Percentiles rank a stretch among this genome's conserved stretches.
These are phyloP conservation scores for Axis porcinus DNA, from an alignment of 2,113 vertebrate species.

Conservation along the genomic window DNA sequence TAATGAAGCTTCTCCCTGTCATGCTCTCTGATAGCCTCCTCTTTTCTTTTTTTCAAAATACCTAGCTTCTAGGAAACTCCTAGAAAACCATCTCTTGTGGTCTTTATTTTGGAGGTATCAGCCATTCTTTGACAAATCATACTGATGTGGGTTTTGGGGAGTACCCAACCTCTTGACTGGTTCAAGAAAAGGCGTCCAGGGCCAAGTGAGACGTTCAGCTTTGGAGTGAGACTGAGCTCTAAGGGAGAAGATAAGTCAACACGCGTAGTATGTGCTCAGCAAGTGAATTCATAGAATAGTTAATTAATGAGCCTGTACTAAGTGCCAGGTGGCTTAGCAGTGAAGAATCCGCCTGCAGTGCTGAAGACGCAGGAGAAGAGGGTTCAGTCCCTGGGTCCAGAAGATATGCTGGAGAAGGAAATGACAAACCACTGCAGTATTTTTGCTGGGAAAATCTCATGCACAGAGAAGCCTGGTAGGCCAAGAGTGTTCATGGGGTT, in stretches of 20 bases:
- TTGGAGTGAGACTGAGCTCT: not conserved
- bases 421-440: not conserved
- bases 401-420: not conserved
- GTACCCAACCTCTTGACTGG: not conserved
- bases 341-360: not conserved
- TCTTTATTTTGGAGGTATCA: not conserved
- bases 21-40: not conserved
- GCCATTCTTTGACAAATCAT: not conserved
- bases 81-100: not conserved
- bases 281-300: not conserved
- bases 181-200: not conserved
- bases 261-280: not conserved
- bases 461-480: not conserved
- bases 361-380: not conserved
- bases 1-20: not conserved
- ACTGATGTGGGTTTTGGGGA: not conserved
- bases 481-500: not conserved
- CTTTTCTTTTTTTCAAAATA: not conserved
- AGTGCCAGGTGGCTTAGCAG: not conserved
- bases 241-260: not conserved
- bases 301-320: not conserved
- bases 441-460: not conserved
- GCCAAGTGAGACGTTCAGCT: not conserved
- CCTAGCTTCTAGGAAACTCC: not conserved
- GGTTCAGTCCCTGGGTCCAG: rapidly evolving